These are phyloP conservation scores for Sebastes kiyomatsui DNA, from an alignment of 2,797 vertebrate genomes.

Conservation along the genomic window DNA sequence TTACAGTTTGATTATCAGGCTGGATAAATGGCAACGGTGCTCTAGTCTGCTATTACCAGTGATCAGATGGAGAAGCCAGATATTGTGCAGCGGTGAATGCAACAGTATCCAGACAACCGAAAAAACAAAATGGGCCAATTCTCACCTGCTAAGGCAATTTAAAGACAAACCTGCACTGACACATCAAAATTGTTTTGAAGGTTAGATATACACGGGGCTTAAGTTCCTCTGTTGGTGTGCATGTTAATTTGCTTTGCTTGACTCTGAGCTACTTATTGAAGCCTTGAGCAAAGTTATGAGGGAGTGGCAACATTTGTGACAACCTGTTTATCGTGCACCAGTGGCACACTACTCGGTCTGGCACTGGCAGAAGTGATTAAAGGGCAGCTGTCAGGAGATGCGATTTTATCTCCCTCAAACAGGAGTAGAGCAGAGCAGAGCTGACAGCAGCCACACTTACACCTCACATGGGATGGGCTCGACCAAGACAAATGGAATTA, in stretches of 20 bases:
- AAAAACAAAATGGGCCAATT: not conserved
- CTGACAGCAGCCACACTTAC: slow-evolving; percentile 73
- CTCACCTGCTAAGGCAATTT: not conserved
- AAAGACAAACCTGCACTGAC: not conserved
- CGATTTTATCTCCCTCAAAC: slow-evolving; percentile 78
- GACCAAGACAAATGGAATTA: slow-evolving; percentile 80
- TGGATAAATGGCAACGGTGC: not conserved
- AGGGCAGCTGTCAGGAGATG: slow-evolving; percentile 76
- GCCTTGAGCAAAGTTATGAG: slow-evolving; percentile 2
- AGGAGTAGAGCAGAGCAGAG: slow-evolving; percentile 71
- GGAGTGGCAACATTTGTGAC: not conserved
- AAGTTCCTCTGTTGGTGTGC: not conserved
- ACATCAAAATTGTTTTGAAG: not conserved
- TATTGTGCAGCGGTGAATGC: slow-evolving; percentile 2
- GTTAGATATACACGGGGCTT: not conserved
- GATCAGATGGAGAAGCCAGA: slow-evolving; percentile 3
- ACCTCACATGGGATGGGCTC: slow-evolving; percentile 63
- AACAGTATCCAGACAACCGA: slow-evolving; percentile 12
- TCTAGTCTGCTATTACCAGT: not conserved
- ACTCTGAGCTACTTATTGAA: not conserved
- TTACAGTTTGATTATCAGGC: not conserved
- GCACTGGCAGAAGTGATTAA: slow-evolving; percentile 72
- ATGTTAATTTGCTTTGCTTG: not conserved
- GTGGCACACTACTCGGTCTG: slow-evolving; percentile 42
- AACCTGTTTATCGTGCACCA: slow-evolving; percentile 42